A percentile compares a stretch with the other conserved stretches of the same genome.
Conservation (phyloP, 2,888 invertebrate genomes). For the Autographa pulchrina region DNA sequence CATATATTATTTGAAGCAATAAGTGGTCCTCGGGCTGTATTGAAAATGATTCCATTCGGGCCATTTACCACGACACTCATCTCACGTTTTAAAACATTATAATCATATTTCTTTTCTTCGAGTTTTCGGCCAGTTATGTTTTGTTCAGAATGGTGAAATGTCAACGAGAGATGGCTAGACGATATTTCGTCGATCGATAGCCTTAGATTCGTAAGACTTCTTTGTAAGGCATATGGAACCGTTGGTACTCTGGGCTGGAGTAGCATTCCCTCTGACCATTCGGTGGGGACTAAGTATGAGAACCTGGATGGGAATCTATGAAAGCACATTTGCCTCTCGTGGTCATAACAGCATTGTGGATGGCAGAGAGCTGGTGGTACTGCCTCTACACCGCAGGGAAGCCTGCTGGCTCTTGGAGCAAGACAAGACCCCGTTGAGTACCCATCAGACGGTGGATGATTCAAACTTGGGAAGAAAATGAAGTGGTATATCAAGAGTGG, state of each 20-base stretch:
- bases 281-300: conserved; percentile 77
- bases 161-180: conserved; percentile 75
- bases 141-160: conserved; percentile 73
- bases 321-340: conserved; percentile 79
- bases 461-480: conserved; percentile 68
- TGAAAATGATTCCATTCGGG: conserved; percentile 79
- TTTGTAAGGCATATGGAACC: conserved; percentile 73
- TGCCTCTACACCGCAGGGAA: conserved; percentile 78
- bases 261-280: conserved; percentile 75
- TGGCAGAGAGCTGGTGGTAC: conserved; percentile 76
- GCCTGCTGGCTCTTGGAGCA: conserved; percentile 69
- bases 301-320: conserved; percentile 88
- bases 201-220: conserved; percentile 68
- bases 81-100: conserved; percentile 74
- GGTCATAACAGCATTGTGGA: conserved; percentile 87
- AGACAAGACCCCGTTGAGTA: conserved; percentile 82
- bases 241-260: conserved; percentile 75
- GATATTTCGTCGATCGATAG: conserved; percentile 80
- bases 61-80: conserved; percentile 72
- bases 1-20: conserved; percentile 90
- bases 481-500: conserved; percentile 79
- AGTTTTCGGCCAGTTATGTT: conserved; percentile 67
- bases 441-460: conserved; percentile 76
- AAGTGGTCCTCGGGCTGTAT: conserved; percentile 88
- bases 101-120: conserved; percentile 69